phyloP scores from a whole-genome alignment of 1,140 invertebrate genomes.

The Zeugodacus cucurbitae region DNA sequence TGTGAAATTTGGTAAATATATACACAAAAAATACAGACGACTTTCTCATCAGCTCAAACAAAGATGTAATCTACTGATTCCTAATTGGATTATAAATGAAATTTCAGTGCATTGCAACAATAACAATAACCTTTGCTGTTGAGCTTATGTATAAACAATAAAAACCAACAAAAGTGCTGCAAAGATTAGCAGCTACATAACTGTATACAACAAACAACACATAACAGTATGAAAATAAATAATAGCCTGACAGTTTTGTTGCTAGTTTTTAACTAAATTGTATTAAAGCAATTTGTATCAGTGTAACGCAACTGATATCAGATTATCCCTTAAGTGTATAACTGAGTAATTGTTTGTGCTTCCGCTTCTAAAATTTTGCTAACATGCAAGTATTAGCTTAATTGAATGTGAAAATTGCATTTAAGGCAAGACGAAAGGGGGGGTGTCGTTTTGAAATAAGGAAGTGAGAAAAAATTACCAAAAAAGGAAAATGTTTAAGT shows the following conservation, averaged over 20 bases:
- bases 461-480: too few relatives aligned
- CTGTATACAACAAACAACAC: neutral
- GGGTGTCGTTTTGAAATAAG: too few relatives aligned
- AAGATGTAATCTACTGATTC: neutral
- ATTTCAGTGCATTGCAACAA: neutral
- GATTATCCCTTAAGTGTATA: neutral
- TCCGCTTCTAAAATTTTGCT: too few relatives aligned
- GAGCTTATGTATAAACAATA: neutral
- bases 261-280: neutral
- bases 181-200: neutral
- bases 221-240: neutral
- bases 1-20: neutral
- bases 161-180: neutral
- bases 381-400: neutral
- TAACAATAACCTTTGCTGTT: neutral
- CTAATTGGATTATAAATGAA: constrained; percentile 17
- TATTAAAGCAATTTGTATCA: neutral
- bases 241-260: neutral
- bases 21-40: neutral
- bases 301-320: neutral
- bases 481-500: too few relatives aligned
- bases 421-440: neutral
- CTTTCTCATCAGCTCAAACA: neutral
- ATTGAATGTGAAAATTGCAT: neutral
- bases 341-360: too few relatives aligned